Conservation (phyloP, 2,113 vertebrate species). For the Picathartes gymnocephalus region DNA sequence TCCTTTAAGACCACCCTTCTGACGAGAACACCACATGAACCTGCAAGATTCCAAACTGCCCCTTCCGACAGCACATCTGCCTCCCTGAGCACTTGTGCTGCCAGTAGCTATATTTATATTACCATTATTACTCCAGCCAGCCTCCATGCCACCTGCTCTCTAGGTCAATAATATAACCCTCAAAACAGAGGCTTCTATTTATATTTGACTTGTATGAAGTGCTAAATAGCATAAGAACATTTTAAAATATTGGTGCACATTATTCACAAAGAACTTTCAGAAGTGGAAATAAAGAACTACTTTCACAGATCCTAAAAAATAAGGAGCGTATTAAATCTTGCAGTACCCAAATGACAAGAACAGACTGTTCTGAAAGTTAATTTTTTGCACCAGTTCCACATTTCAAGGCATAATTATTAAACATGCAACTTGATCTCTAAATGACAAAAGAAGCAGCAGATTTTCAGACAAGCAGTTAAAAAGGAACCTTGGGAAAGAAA, state of each 20-base stretch:
- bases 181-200: neutral
- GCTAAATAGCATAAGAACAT: neutral
- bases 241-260: neutral
- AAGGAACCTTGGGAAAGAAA: neutral
- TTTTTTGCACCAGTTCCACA: neutral
- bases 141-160: neutral
- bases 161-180: constrained; percentile 2
- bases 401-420: constrained; percentile 33
- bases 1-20: neutral
- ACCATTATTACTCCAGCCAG: neutral
- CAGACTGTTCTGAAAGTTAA: constrained; percentile 33
- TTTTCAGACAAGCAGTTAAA: constrained; percentile 3
- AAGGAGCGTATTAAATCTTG: neutral
- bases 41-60: neutral
- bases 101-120: neutral
- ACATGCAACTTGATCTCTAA: neutral
- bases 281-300: neutral
- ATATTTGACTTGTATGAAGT: neutral
- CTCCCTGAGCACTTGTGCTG: neutral
- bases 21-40: neutral
- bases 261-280: neutral
- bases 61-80: neutral
- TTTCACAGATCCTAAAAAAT: neutral
- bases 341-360: neutral
- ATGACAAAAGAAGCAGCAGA: constrained; percentile 18